phyloP scores from a whole-genome alignment of 2,888 invertebrate genomes.

The Pocota personata region DNA sequence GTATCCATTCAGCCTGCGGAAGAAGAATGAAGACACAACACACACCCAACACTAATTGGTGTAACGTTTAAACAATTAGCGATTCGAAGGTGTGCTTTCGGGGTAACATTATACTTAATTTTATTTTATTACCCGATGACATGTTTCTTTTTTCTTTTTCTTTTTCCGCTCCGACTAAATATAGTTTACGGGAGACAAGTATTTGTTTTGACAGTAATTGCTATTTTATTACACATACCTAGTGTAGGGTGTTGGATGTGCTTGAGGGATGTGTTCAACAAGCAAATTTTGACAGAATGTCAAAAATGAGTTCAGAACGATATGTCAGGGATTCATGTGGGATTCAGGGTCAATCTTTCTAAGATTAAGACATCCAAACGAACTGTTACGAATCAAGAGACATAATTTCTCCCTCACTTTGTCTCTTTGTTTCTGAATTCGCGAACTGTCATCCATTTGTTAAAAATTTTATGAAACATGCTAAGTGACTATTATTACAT shows the following conservation, averaged over 20 bases:
- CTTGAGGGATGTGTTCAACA: not conserved
- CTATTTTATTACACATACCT: not conserved
- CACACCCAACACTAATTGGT: conserved; percentile 1
- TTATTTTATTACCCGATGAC: not conserved
- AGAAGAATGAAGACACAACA: not conserved
- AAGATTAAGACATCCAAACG: not conserved
- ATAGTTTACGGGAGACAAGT: not conserved
- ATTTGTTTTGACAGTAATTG: not conserved
- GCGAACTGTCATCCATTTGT: conserved; percentile 30
- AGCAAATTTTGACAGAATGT: not conserved
- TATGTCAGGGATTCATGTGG: no score
- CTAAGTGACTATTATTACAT: conserved; percentile 71
- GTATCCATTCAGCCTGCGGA: not conserved
- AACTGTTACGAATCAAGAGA: no score
- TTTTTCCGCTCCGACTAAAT: not conserved
- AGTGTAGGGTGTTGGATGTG: no score
- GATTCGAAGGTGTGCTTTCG: not conserved
- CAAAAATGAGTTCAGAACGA: no score
- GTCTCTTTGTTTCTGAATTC: not conserved
- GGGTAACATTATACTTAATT: conserved; percentile 6
- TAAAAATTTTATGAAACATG: conserved; percentile 46
- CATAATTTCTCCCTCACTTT: not conserved
- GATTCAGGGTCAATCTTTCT: no score
- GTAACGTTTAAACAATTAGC: conserved; percentile 14
- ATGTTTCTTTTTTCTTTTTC: not conserved